These are phyloP conservation scores for Tapera naevia DNA, from an alignment of 2,797 vertebrate genomes.

Conservation along the genomic window DNA sequence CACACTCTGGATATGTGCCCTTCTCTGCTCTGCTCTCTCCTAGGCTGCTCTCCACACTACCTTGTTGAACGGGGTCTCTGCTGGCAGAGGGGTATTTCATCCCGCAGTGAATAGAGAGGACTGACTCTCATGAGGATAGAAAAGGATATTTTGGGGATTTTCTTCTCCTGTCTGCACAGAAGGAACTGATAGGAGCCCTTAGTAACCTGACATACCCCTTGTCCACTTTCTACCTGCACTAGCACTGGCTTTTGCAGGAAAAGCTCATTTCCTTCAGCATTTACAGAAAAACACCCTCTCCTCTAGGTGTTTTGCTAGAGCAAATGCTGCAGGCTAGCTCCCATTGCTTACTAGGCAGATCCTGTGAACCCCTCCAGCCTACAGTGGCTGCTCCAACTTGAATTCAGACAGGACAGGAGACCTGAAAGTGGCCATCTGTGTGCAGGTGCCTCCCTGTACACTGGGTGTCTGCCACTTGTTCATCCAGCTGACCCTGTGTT, in stretches of 20 bases:
- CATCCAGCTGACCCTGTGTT: not conserved
- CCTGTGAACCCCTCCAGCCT: accelerated
- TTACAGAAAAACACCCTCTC: not conserved
- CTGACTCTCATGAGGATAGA: not conserved
- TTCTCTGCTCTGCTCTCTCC: not conserved
- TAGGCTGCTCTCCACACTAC: not conserved
- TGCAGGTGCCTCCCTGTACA: accelerated
- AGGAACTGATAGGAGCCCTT: not conserved
- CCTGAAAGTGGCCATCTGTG: not conserved
- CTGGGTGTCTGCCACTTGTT: not conserved
- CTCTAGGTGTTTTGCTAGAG: not conserved
- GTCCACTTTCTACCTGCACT: not conserved
- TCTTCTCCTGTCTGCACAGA: not conserved
- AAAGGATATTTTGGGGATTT: not conserved
- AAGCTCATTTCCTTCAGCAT: not conserved
- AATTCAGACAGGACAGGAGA: not conserved
- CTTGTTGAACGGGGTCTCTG: accelerated
- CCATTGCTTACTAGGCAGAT: not conserved
- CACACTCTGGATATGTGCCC: not conserved
- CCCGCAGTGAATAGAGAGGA: not conserved
- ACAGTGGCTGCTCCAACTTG: not conserved
- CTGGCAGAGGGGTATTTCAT: not conserved
- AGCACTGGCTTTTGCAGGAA: not conserved
- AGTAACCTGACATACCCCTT: not conserved
- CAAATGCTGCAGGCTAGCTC: not conserved